Evolutionary conservation across 2,797 vertebrate genomes (phyloP), one percentile per base, ranked within the genome.

Genomic region (Melanitta fusca): DNA sequence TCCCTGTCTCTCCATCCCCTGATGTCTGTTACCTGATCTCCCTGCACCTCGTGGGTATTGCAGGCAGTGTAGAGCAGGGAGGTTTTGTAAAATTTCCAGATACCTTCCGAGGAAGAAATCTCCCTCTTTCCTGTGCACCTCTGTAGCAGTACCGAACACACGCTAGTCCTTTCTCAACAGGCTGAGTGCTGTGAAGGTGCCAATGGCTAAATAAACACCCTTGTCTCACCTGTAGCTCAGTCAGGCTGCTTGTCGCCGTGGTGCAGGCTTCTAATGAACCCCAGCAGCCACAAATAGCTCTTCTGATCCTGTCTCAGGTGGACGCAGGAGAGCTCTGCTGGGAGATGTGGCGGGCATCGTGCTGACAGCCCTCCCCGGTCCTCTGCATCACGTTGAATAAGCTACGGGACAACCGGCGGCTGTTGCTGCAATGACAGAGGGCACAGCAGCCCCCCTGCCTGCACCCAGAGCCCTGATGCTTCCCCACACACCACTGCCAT

Each of bases 401-500:
- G 34, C 12, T 74, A 34, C 54, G 58, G 51, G 66, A 54, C 65
- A 84, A 75, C 4, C 0, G 1, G 2, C 47, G 22, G 1, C 20
- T 18, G 53, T 47, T 83, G 88, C 72, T 83, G 75, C 49, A 71
- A 65, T 20, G 77, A 7, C 0, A 0, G 34, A 49, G 39, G 51
- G 30, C 68, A 30, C 45, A 9, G 28, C 24, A 18, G 62, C 19
- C 62, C 38, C 11, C 53, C 47, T 75, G 56, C 38, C 64, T 36
- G 61, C 49, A n/a, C 12, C 64, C 69, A 24, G 57, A 61, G n/a
- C 58, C 32, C 18, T 8, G 38, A 0, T 54, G 8, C 21, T 39
- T n/a, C 47, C 47, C 34, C 18, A 17, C 28, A 1, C 0, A 0
- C 30, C 1, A 5, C 12, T 53, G 64, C n/a, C 36, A 21, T 56